Conservation (phyloP, 2,113 vertebrate genomes). For the Pionites leucogaster region DNA sequence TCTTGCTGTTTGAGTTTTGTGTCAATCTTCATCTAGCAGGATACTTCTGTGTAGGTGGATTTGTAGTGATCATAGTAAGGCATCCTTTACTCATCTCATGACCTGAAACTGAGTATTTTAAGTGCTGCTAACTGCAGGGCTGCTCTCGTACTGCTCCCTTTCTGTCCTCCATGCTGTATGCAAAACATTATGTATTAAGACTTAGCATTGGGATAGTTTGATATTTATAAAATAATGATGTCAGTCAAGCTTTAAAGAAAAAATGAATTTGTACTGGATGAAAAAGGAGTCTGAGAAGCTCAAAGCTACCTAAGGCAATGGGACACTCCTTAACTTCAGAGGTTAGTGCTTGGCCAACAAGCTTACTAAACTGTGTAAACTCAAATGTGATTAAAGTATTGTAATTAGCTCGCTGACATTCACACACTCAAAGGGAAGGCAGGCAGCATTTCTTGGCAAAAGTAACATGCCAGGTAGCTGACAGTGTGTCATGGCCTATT, state of each 20-base stretch:
- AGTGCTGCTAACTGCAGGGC: neutral
- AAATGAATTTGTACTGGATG: neutral
- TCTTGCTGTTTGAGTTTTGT: neutral
- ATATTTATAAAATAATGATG: constrained; percentile 44
- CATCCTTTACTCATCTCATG: neutral
- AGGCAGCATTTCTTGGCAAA: constrained; percentile 17
- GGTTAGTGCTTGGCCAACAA: neutral
- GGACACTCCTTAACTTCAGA: neutral
- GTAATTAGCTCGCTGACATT: neutral
- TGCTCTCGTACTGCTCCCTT: neutral
- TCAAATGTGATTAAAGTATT: neutral
- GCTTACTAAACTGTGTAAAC: constrained; percentile 29
- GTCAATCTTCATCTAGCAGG: neutral
- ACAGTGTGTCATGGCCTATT: constrained; percentile 16
- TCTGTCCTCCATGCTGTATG: neutral
- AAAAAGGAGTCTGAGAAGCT: neutral
- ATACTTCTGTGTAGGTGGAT: neutral
- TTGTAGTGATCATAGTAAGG: neutral
- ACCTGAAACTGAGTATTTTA: neutral
- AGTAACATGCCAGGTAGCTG: neutral
- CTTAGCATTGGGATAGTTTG: neutral
- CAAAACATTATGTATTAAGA: neutral
- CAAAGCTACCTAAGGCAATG: neutral
- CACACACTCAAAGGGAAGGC: neutral
- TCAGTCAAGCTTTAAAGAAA: constrained; percentile 19